These are phyloP conservation scores for Phainopepla nitens DNA, from an alignment of 2,113 vertebrate genomes.

Conservation along the genomic window DNA sequence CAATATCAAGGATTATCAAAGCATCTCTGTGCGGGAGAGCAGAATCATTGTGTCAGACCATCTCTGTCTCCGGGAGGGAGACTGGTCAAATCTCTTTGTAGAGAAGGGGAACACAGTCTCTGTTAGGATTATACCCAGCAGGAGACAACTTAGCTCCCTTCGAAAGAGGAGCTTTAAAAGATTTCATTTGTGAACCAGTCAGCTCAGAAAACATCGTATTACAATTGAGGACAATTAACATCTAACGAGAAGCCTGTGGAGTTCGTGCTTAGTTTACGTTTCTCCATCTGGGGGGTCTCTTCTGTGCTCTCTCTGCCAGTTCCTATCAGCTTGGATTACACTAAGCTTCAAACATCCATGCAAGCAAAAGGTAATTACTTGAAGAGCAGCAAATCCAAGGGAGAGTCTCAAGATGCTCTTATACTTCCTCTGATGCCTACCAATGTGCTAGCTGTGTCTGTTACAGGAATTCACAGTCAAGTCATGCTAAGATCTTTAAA, in stretches of 20 bases:
- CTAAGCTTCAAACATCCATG: neutral
- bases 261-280: neutral
- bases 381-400: neutral
- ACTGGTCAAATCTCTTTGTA: slow-evolving; percentile 6
- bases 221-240: slow-evolving; percentile 13
- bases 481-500: neutral
- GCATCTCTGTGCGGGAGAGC: neutral
- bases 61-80: neutral
- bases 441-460: neutral
- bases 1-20: slow-evolving; percentile 22
- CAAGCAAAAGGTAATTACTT: neutral
- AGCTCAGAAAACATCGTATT: neutral
- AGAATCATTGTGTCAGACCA: neutral
- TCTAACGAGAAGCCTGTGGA: neutral
- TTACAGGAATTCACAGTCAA: neutral
- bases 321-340: slow-evolving; percentile 21
- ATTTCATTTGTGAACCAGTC: neutral
- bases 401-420: neutral
- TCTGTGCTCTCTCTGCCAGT: neutral
- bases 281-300: neutral
- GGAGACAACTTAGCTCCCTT: slow-evolving; percentile 24
- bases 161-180: neutral
- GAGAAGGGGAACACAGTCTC: neutral
- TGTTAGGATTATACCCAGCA: slow-evolving; percentile 8
- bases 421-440: neutral